Evolutionary conservation across 1,140 invertebrate species (phyloP), one percentile per base, ranked within the genome.

Genomic region (Bombyx mandarina): DNA sequence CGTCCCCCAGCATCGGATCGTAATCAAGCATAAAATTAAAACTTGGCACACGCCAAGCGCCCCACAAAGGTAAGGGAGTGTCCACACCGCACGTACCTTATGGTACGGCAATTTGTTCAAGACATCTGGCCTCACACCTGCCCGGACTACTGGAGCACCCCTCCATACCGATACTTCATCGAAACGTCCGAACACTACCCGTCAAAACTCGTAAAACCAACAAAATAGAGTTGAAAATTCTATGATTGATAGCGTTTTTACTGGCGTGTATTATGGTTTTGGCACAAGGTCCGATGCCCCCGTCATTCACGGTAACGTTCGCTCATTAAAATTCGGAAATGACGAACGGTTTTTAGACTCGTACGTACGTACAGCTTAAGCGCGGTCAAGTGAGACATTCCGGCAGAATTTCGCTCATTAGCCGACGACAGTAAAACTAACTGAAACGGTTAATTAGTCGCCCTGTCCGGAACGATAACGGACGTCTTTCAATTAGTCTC

Each of bases 11-110:
- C 57, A 77, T 73, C 77, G 66, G 68, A 65, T 69, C 68, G 76
- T 86, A 86, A 86, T 86, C 83, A 86, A 83, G 80, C 83, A 85
- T 86, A 86, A 86, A 86, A 86, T 86, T 86, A 86, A 86, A 84
- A 72, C 77, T 81, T 81, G 83, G 83, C 83, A 86, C 82, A 85
- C 83, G 81, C 77, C 81, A 77, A 77, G 75, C 74, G 60, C 62
- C 67, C 64, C 69, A 77, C 76, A 82, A 78, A 75, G 67, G 68
- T 80, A 80, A 84, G 80, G 80, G 80, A 80, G 80, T 77, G 78
- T 82, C 79, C 79, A 83, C 75, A 74, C 75, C 69, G 56, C 54
- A 57, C 54, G 79, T 77, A 79, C 83, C 83, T 85, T 86, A 86
- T 86, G 83, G 83, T 75, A 77, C 67, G 52, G 70, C 75, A 86